Percentiles rank a stretch among this genome's conserved stretches.
Conservation (phyloP, 2,888 invertebrate genomes). For the Drosophila siamana region DNA sequence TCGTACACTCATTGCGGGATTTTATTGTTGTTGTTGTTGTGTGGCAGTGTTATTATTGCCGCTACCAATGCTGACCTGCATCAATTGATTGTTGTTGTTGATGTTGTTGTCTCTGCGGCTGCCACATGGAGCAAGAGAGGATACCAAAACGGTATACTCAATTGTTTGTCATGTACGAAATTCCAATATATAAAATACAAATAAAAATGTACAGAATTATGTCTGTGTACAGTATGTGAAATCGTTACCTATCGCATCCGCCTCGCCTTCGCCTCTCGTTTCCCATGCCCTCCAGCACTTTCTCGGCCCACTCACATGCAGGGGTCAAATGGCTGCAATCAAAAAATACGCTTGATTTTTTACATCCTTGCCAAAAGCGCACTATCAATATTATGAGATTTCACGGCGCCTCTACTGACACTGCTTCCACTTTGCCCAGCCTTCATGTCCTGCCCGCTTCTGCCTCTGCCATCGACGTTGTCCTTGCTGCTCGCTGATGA, state of each 20-base stretch:
- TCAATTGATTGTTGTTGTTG: slow-evolving; percentile 55
- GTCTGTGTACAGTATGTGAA: not conserved
- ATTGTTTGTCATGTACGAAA: slow-evolving; percentile 44
- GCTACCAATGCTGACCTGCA: slow-evolving; percentile 50
- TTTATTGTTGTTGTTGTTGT: slow-evolving; percentile 44
- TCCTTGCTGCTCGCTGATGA: not conserved
- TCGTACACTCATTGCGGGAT: slow-evolving; percentile 42
- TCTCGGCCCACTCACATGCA: slow-evolving; percentile 1
- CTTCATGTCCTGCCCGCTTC: not conserved
- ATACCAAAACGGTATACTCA: slow-evolving; percentile 27
- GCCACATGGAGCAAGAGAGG: slow-evolving; percentile 9
- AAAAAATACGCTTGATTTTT: slow-evolving; percentile 67
- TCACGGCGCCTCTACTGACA: slow-evolving; percentile 37
- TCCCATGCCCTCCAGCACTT: not conserved
- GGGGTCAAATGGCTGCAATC: slow-evolving; percentile 64
- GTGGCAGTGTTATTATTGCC: slow-evolving; percentile 36
- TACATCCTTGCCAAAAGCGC: slow-evolving; percentile 49
- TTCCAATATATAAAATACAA: slow-evolving; percentile 12
- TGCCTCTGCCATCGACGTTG: too few species aligned
- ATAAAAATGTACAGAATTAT: slow-evolving; percentile 53
- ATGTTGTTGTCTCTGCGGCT: slow-evolving; percentile 31
- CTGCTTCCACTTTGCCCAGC: not conserved
- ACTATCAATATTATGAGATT: slow-evolving; percentile 79
- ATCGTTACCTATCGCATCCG: not conserved
- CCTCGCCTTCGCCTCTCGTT: not conserved